Base-by-base conservation (phyloP, 2,888 invertebrate genomes). In the Scaptomyza cyrtandrae region DNA sequence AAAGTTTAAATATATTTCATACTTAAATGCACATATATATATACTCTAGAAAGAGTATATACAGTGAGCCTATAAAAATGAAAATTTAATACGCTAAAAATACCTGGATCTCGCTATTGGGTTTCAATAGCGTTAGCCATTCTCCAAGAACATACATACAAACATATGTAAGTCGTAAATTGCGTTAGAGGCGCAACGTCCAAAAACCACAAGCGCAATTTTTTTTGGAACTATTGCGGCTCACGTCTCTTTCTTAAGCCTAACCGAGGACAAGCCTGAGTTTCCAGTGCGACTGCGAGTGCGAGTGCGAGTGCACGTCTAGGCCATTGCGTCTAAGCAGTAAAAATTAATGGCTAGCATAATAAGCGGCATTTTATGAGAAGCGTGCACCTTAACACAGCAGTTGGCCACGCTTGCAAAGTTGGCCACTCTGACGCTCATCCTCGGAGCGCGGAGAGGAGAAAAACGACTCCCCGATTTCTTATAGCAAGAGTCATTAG, bases 321-420 rank as follows among this genome's bases (percentile, higher is more conserved):
- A 9, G 50, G 55, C 50, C 33, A 48, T 70, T 78, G 75, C 71
- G 78, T 73, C 87, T 76, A 73, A 83, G 88, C 87, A 81, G 77
- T 88, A 85, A 89, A 85, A 89, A 89, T 89, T 89, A 88, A 87
- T 87, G 88, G 89, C 72, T 76, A 88, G 84, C 89, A 88, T 88
- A 88, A 89, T 89, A 89, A 89, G 88, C 84, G 83, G 87, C 78
- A 87, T 89, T 89, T 89, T 87, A 87, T 89, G 89, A 86, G 81
- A 87, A 73, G 81, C 81, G 78, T 83, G 86, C 84, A 88, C 83
- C 83, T 88, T 72, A 79, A 77, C 80, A 75, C 79, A 71, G 68
- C 79, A 64, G 75, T 78, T 67, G 63, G 66, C 81, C 70, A 72
- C 64, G 69, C 77, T 83, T 57, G 54, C 29, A 29, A 60, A 6